Percentiles rank a stretch among this genome's conserved stretches.
phyloP scores from a whole-genome alignment of 1,140 invertebrate genomes.

The Drepana arcuata region DNA sequence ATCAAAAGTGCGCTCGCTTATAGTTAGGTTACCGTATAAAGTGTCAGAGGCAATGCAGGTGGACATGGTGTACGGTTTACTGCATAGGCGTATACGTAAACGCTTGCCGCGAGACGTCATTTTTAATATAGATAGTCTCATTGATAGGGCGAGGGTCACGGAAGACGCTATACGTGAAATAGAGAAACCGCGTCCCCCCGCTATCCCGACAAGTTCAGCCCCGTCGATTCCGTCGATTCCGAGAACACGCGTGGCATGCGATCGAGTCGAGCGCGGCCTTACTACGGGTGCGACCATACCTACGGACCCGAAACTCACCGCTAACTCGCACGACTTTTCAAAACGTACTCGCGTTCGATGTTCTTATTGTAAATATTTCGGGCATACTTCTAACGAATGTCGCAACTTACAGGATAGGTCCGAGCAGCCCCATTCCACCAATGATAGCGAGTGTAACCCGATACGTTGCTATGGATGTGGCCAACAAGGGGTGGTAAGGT shows the following conservation, averaged over 20 bases:
- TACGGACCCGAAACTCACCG: too few relatives aligned
- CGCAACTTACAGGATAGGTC: neutral
- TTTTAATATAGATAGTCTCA: neutral
- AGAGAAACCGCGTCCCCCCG: neutral
- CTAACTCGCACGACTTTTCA: neutral
- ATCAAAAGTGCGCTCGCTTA: neutral
- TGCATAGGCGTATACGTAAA: constrained; percentile 1
- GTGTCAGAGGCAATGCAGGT: neutral
- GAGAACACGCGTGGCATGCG: neutral
- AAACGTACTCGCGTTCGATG: neutral
- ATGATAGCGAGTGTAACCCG: neutral
- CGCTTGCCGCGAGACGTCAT: neutral
- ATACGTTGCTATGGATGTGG: constrained; percentile 18
- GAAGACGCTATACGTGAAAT: neutral
- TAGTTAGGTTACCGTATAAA: constrained; percentile 1
- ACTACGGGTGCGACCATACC: too few relatives aligned
- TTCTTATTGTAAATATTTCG: neutral
- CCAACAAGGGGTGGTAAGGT: constrained; percentile 10
- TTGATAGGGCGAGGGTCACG: neutral
- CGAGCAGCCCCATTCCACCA: neutral
- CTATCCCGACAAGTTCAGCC: neutral
- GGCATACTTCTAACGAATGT: constrained; percentile 1
- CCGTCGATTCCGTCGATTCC: neutral
- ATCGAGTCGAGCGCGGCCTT: neutral
- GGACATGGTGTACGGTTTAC: constrained; percentile 2